These are phyloP conservation scores for Molossus molossus DNA, from an alignment of 2,797 vertebrate genomes.

Conservation along the genomic window DNA sequence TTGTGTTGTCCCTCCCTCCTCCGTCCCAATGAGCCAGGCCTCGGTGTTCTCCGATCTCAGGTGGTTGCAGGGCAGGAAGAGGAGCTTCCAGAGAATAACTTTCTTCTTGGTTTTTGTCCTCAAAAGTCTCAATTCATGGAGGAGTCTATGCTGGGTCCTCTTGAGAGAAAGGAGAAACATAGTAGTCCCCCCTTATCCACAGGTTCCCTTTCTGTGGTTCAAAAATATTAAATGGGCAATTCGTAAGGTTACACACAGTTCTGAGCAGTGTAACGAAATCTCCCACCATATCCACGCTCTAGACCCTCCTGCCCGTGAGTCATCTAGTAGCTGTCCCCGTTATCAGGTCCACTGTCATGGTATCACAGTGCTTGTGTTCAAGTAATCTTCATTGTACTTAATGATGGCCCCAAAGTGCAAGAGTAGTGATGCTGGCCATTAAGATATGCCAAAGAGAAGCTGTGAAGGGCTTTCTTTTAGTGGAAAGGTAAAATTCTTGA, in stretches of 20 bases:
- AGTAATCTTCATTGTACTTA: background rate
- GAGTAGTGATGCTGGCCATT: background rate
- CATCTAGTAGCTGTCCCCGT: background rate
- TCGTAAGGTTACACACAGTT: background rate
- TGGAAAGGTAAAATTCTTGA: background rate
- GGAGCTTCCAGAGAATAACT: background rate
- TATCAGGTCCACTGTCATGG: background rate
- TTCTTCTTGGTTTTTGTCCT: slow-evolving; percentile 9
- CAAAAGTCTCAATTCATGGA: background rate
- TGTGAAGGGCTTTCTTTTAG: background rate
- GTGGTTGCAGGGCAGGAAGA: background rate
- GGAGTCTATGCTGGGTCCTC: background rate
- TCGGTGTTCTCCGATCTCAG: background rate
- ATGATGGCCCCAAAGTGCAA: background rate
- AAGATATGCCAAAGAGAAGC: background rate
- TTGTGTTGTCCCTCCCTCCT: background rate
- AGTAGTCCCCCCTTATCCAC: background rate
- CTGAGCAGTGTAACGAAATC: background rate
- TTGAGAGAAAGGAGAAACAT: slow-evolving; percentile 12
- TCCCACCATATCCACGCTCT: too few relatives aligned
- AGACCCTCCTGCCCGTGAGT: background rate
- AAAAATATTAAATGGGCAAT: background rate
- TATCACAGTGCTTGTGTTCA: background rate
- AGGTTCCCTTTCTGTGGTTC: background rate
- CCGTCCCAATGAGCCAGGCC: background rate